Evolutionary conservation across 2,888 invertebrate species (phyloP).

Genomic region (Doris montereyensis): DNA sequence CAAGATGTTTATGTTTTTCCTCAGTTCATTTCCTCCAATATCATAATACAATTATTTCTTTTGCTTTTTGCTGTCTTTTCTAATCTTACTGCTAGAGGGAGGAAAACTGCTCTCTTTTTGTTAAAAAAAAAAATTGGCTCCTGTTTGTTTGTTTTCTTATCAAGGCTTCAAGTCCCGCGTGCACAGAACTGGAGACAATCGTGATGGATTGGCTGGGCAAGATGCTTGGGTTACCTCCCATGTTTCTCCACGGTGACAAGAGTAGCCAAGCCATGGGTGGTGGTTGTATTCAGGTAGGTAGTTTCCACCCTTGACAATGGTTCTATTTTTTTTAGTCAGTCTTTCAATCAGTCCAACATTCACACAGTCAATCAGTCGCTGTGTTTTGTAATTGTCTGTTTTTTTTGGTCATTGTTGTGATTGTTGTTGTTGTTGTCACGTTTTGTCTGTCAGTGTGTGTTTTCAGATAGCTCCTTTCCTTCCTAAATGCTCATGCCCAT

Average conservation of each 20-base stretch:
- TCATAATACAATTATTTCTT: not conserved
- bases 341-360: no score
- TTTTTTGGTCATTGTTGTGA: not conserved
- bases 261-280: slow-evolving; percentile 80
- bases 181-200: slow-evolving; percentile 96
- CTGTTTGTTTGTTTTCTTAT: not conserved
- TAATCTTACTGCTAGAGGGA: not conserved
- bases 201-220: slow-evolving; percentile 99
- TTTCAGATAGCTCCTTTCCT: no score
- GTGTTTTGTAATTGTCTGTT: no score
- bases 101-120: not conserved
- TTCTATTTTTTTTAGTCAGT: no score
- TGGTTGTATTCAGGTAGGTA: slow-evolving; percentile 92
- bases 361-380: no score
- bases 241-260: slow-evolving; percentile 86
- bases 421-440: not conserved
- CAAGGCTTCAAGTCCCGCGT: slow-evolving; percentile 96
- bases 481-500: no score
- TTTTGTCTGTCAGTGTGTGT: no score
- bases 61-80: not conserved
- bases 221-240: slow-evolving; percentile 93
- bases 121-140: not conserved
- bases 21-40: not conserved
- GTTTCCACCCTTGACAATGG: no score
- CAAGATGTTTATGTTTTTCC: no score